These are phyloP conservation scores for Cydia amplana DNA, from an alignment of 1,140 invertebrate species.

Conservation along the genomic window DNA sequence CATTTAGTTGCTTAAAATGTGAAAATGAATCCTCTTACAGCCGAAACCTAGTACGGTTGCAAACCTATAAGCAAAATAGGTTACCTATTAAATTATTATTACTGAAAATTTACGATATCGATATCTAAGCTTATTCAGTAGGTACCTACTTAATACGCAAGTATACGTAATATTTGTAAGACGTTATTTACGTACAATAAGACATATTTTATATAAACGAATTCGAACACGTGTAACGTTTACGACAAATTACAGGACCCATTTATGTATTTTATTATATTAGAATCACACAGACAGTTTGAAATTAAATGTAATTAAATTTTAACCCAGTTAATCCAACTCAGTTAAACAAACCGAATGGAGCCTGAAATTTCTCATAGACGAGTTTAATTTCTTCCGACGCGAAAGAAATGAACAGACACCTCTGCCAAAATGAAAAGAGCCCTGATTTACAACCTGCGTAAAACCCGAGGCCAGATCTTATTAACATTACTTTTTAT, in stretches of 20 bases:
- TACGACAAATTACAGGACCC: not conserved
- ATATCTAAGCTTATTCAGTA: too few species aligned
- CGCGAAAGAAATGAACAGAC: slow-evolving; percentile 70
- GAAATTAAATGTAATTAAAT: slow-evolving; percentile 21
- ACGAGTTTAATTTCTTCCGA: slow-evolving; percentile 62
- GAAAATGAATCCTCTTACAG: too few species aligned
- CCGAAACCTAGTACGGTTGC: too few species aligned
- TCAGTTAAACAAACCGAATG: slow-evolving; percentile 36
- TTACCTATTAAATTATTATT: too few species aligned
- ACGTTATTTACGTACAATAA: too few species aligned
- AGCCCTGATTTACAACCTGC: slow-evolving; percentile 70
- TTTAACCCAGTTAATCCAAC: slow-evolving; percentile 23
- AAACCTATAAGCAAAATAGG: too few species aligned
- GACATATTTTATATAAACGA: too few species aligned
- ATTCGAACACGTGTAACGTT: not conserved
- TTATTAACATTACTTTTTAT: slow-evolving; percentile 79
- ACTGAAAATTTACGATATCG: too few species aligned
- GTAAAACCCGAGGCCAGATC: slow-evolving; percentile 62
- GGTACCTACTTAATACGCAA: too few species aligned
- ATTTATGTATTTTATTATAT: not conserved
- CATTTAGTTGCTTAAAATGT: too few species aligned
- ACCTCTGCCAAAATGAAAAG: slow-evolving; percentile 73
- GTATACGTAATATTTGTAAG: too few species aligned
- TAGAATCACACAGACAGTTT: not conserved
- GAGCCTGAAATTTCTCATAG: slow-evolving; percentile 57